Evolutionary conservation across 2,797 vertebrate genomes (phyloP).

Genomic region (Gymnocypris eckloni): DNA sequence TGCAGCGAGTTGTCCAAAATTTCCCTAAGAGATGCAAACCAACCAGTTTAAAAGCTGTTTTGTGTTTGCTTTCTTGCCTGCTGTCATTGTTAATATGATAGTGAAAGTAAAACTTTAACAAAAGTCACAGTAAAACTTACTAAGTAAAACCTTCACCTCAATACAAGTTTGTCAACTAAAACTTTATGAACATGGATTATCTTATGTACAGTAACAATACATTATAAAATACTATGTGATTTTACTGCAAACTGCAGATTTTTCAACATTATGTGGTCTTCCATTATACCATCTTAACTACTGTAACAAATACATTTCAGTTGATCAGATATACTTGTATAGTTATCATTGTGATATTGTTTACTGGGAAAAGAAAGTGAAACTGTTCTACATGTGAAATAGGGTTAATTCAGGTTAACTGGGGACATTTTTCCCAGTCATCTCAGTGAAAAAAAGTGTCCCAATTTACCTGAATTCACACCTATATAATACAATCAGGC

Average conservation of each 20-base stretch:
- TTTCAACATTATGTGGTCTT: background rate
- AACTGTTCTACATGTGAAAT: background rate
- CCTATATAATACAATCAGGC: background rate
- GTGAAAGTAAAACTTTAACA: conserved; percentile 16
- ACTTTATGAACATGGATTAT: background rate
- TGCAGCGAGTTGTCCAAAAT: background rate
- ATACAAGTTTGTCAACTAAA: background rate
- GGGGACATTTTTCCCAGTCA: background rate
- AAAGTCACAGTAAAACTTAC: no score
- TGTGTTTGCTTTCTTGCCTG: conserved; percentile 10
- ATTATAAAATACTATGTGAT: background rate
- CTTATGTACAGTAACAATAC: background rate
- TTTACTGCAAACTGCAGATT: background rate
- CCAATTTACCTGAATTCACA: background rate
- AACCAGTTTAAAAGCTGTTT: conserved; percentile 27
- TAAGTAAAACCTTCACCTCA: background rate
- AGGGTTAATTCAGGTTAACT: background rate
- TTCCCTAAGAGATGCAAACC: conserved; percentile 10
- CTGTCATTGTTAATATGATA: conserved; percentile 15
- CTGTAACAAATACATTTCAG: background rate
- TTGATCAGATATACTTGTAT: background rate
- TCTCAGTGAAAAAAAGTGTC: background rate
- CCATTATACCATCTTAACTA: background rate
- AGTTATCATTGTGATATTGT: background rate
- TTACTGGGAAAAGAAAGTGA: no score